Conservation (phyloP, 1,140 invertebrate genomes). For the Vanessa tameamea region DNA sequence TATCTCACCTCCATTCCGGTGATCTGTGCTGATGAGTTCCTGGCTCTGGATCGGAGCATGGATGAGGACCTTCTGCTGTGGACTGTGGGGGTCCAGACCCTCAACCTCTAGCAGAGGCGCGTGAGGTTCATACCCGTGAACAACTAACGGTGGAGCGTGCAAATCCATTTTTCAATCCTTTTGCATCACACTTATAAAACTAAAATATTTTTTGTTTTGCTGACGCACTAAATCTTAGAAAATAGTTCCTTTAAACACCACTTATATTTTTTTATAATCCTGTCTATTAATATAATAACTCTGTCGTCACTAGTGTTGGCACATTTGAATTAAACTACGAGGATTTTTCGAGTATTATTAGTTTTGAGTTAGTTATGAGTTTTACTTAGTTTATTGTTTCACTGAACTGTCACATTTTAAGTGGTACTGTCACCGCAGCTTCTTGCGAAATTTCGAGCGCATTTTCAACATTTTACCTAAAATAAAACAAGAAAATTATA, state of each 20-base stretch:
- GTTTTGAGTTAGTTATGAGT: constrained; percentile 23
- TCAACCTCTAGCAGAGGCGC: constrained; percentile 71
- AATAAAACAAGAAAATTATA: constrained; percentile 20
- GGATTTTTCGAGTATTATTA: constrained; percentile 66
- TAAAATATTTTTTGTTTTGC: constrained; percentile 6
- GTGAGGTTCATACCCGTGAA: constrained; percentile 73
- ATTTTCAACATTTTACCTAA: constrained; percentile 60
- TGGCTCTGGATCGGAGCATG: constrained; percentile 71
- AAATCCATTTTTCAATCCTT: constrained; percentile 64
- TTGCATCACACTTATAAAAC: constrained; percentile 45
- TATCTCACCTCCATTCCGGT: constrained; percentile 71
- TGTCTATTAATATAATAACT: constrained; percentile 5
- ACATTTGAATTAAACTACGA: constrained; percentile 51
- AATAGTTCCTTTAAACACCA: constrained; percentile 23
- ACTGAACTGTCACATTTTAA: constrained; percentile 60
- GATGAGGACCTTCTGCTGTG: constrained; percentile 73
- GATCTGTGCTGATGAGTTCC: constrained; percentile 67
- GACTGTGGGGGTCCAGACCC: constrained; percentile 71
- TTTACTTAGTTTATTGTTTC: constrained; percentile 38
- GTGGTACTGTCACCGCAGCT: constrained; percentile 49
- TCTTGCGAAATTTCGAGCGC: constrained; percentile 60
- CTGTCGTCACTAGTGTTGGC: constrained; percentile 46
- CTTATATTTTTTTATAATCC: background rate
- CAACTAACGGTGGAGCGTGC: constrained; percentile 65
- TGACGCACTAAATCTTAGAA: constrained; percentile 37